Evolutionary conservation across 2,797 vertebrate genomes (phyloP).

Genomic region (Lycodopsis pacificus): DNA sequence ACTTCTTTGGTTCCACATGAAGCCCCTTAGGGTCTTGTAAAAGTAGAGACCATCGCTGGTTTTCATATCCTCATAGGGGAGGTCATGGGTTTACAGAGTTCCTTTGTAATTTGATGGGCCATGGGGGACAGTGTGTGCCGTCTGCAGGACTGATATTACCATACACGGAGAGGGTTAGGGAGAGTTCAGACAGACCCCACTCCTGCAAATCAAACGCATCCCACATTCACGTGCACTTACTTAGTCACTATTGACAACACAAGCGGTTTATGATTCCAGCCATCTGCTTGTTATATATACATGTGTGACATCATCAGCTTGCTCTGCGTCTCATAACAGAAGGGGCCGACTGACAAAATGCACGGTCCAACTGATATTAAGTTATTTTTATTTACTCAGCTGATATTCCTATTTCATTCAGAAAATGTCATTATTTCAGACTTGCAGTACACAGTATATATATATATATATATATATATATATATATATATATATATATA

Average conservation of each 20-base stretch:
- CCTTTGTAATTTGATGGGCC: conserved; percentile 79
- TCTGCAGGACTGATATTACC: conserved; percentile 69
- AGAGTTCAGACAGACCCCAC: conserved; percentile 76
- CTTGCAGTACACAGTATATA: too few species aligned
- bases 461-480: too few species aligned
- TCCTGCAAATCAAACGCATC: conserved; percentile 77
- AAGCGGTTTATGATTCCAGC: conserved; percentile 72
- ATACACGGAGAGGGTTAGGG: conserved; percentile 75
- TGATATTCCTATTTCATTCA: not conserved
- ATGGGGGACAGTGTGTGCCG: conserved; percentile 63
- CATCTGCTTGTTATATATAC: conserved; percentile 72
- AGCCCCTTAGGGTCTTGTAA: conserved; percentile 73
- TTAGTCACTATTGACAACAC: conserved; percentile 61
- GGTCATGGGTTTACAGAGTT: conserved; percentile 79
- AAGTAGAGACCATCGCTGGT: conserved; percentile 68
- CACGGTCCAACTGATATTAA: not conserved
- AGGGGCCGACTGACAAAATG: conserved; percentile 23
- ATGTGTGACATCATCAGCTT: conserved; percentile 60
- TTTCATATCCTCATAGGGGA: conserved; percentile 80
- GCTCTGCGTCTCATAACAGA: conserved; percentile 20
- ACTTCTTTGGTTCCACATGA: conserved; percentile 62
- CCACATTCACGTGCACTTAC: conserved; percentile 57
- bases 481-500: too few species aligned
- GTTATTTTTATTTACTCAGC: not conserved
- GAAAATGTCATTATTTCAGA: not conserved